phyloP scores from a whole-genome alignment of 1,140 invertebrate species.

The Drosophila lowei region DNA sequence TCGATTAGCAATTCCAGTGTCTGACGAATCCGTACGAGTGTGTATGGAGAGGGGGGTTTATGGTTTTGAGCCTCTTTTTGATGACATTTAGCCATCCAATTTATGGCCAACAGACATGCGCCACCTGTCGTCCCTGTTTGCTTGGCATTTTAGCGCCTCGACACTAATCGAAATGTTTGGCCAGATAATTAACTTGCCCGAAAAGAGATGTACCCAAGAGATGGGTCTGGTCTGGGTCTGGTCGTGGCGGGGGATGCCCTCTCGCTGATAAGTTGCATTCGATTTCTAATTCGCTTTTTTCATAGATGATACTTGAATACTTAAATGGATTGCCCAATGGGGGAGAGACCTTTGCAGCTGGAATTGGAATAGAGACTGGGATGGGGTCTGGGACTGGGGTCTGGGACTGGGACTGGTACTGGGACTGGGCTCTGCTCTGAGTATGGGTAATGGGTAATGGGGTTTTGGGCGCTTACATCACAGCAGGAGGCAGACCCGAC shows the following conservation, averaged over 20 bases:
- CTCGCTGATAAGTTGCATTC: conserved; percentile 30
- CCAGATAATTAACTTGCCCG: conserved; percentile 45
- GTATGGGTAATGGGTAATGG: conserved; percentile 24
- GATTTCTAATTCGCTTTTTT: conserved; percentile 40
- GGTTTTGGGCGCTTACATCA: conserved; percentile 64
- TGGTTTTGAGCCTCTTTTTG: conserved; percentile 26
- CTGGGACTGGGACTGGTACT: conserved; percentile 16
- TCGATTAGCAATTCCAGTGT: conserved; percentile 58
- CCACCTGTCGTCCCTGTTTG: conserved; percentile 61
- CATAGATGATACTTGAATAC: neutral
- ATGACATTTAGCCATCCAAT: conserved; percentile 48
- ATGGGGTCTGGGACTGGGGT: conserved; percentile 6
- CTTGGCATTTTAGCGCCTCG: conserved; percentile 47
- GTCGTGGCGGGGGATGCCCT: conserved; percentile 36
- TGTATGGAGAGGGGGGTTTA: neutral
- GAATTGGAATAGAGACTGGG: conserved; percentile 30
- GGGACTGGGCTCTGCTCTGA: conserved; percentile 1
- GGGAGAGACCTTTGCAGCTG: conserved; percentile 41
- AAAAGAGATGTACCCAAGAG: neutral
- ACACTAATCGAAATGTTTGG: conserved; percentile 59
- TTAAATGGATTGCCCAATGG: conserved; percentile 39
- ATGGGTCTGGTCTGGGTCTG: conserved; percentile 7
- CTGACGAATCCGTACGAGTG: neutral
- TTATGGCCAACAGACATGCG: conserved; percentile 43
- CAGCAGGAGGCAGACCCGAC: conserved; percentile 59